Percentiles rank a stretch among this genome's conserved stretches.
These are phyloP conservation scores for Caenorhabditis remanei DNA, from an alignment of 1,140 invertebrate species.

Conservation along the genomic window DNA sequence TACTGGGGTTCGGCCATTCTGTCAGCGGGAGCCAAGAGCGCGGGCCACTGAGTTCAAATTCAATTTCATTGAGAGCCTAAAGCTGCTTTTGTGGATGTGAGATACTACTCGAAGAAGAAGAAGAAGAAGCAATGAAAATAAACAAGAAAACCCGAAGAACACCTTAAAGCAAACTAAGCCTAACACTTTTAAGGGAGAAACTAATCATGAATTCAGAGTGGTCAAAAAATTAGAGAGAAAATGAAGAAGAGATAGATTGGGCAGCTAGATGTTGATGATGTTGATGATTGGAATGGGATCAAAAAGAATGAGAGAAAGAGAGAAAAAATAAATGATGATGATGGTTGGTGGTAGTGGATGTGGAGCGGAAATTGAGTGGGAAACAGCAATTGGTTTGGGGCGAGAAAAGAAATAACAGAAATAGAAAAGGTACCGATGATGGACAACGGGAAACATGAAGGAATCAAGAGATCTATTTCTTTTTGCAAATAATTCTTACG, in stretches of 20 bases:
- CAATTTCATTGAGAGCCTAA: slow-evolving; percentile 51
- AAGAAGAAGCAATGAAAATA: neutral
- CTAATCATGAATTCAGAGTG: neutral
- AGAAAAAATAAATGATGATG: slow-evolving; percentile 22
- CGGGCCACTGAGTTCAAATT: slow-evolving; percentile 38
- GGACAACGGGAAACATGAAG: slow-evolving; percentile 5
- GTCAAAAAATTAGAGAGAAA: neutral
- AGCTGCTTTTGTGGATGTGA: slow-evolving; percentile 40
- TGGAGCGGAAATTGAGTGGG: slow-evolving; percentile 45
- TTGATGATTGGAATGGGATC: neutral
- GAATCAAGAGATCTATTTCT: neutral
- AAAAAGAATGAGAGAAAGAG: neutral
- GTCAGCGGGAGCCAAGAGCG: slow-evolving; percentile 27
- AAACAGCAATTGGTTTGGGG: slow-evolving; percentile 43
- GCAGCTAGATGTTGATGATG: slow-evolving; percentile 13
- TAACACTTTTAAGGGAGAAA: neutral
- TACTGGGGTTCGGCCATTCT: slow-evolving; percentile 36
- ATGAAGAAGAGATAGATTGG: neutral
- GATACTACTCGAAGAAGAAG: neutral
- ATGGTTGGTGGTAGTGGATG: slow-evolving; percentile 30
- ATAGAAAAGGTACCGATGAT: slow-evolving; percentile 15
- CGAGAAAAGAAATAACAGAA: slow-evolving; percentile 27
- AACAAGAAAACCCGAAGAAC: neutral
- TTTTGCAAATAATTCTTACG: neutral
- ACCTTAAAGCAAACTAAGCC: too few relatives aligned